Conservation (phyloP, 2,888 invertebrate species). For the Balanococcus diminutus region DNA sequence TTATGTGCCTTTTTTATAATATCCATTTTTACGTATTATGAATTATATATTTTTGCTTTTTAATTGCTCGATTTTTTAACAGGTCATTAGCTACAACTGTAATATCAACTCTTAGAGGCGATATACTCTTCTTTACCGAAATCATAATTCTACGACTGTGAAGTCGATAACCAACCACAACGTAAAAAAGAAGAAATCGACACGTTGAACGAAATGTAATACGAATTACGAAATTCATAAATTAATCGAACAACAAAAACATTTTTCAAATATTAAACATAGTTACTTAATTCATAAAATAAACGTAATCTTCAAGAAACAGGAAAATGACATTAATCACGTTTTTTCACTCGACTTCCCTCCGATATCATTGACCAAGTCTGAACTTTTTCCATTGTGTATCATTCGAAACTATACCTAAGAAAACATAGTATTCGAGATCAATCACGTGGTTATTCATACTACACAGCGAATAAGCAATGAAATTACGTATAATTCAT, state of each 20-base stretch:
- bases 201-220: neutral
- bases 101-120: no score
- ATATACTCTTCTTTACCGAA: no score
- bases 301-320: neutral
- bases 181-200: no score
- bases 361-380: slow-evolving; percentile 67
- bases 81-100: neutral
- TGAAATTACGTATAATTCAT: slow-evolving; percentile 56
- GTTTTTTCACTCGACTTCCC: slow-evolving; percentile 41
- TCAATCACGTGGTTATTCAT: neutral
- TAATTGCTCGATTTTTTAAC: neutral
- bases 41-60: neutral
- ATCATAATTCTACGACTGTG: no score
- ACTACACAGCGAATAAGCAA: neutral
- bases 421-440: no score
- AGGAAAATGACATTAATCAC: neutral
- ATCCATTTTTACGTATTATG: neutral
- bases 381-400: slow-evolving; percentile 80
- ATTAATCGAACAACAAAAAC: neutral
- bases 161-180: no score
- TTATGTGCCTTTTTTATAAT: neutral
- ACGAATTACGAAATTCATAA: neutral
- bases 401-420: slow-evolving; percentile 74
- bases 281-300: neutral
- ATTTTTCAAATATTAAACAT: neutral